These are phyloP conservation scores for Melikaiella ostensackeni DNA, from an alignment of 2,888 invertebrate genomes.

Conservation along the genomic window DNA sequence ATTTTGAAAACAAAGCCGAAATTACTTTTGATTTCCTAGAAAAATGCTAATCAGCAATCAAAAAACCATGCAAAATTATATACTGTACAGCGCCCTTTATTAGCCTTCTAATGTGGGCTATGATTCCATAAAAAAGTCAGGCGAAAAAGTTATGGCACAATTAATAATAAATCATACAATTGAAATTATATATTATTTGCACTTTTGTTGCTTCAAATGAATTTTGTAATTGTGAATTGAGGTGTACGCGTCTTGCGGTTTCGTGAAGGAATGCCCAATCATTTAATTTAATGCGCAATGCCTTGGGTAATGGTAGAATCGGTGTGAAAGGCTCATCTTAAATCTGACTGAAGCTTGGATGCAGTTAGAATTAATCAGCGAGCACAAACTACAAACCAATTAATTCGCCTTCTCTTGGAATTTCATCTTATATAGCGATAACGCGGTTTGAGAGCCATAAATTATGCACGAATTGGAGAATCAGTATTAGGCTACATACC, in stretches of 20 bases:
- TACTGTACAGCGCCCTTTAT: too few species aligned
- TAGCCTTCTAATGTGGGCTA: too few species aligned
- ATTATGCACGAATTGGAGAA: slow-evolving; percentile 43
- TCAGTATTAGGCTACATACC: slow-evolving; percentile 62
- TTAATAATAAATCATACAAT: background rate
- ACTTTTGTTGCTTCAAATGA: background rate
- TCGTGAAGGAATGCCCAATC: slow-evolving; percentile 25
- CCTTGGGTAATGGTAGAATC: background rate
- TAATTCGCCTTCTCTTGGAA: slow-evolving; percentile 29
- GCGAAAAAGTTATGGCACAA: too few species aligned
- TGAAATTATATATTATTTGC: background rate
- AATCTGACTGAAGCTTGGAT: slow-evolving; percentile 14
- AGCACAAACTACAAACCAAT: slow-evolving; percentile 1
- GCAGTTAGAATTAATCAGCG: slow-evolving; percentile 17
- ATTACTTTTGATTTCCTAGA: too few species aligned
- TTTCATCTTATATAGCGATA: slow-evolving; percentile 25
- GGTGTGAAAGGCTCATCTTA: slow-evolving; percentile 8
- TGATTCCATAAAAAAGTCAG: too few species aligned
- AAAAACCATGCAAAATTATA: too few species aligned
- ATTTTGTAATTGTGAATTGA: slow-evolving; percentile 28
- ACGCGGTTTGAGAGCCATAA: slow-evolving; percentile 24
- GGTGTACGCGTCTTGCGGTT: slow-evolving; percentile 21
- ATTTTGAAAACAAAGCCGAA: too few species aligned
- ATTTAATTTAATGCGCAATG: slow-evolving; percentile 32
- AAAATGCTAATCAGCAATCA: too few species aligned